These are phyloP conservation scores for Unio pictorum DNA, from an alignment of 2,888 invertebrate species.

Conservation along the genomic window DNA sequence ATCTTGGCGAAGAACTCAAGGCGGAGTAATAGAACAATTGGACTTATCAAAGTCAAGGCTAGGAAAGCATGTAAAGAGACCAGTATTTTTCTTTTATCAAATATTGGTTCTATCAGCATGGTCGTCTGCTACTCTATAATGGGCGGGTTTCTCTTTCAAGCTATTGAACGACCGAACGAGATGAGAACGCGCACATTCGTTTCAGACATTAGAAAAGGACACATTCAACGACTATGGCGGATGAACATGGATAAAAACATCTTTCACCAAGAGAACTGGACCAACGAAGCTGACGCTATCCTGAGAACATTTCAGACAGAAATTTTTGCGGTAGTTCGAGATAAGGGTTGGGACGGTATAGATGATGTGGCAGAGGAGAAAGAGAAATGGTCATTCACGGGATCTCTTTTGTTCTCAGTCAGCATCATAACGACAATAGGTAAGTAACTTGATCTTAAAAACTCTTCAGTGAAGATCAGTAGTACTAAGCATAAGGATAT, in stretches of 20 bases:
- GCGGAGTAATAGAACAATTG: too few species aligned
- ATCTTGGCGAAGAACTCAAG: too few species aligned
- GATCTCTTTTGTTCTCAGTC: too few species aligned
- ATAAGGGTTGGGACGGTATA: constrained; percentile 83
- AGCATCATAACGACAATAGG: too few species aligned
- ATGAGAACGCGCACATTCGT: constrained; percentile 16
- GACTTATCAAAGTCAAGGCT: not conserved
- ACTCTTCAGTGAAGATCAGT: too few species aligned
- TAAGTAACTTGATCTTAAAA: too few species aligned
- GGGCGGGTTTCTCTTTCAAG: constrained; percentile 36
- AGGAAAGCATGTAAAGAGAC: constrained; percentile 6
- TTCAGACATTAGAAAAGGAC: constrained; percentile 12
- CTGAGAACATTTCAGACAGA: constrained; percentile 84
- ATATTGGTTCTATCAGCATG: constrained; percentile 36
- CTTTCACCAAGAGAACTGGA: constrained; percentile 87
- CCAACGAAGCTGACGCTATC: constrained; percentile 85
- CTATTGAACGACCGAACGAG: constrained; percentile 33
- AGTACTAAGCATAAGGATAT: too few species aligned
- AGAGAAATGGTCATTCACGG: constrained; percentile 6
- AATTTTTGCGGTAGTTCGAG: constrained; percentile 83
- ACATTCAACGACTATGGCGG: constrained; percentile 79
- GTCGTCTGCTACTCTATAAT: constrained; percentile 37
- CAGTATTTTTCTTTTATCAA: constrained; percentile 31
- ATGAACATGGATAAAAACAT: constrained; percentile 88
- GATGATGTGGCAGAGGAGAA: constrained; percentile 71